Base-by-base conservation (phyloP, 1,140 invertebrate genomes). In the Semibalanus balanoides region DNA sequence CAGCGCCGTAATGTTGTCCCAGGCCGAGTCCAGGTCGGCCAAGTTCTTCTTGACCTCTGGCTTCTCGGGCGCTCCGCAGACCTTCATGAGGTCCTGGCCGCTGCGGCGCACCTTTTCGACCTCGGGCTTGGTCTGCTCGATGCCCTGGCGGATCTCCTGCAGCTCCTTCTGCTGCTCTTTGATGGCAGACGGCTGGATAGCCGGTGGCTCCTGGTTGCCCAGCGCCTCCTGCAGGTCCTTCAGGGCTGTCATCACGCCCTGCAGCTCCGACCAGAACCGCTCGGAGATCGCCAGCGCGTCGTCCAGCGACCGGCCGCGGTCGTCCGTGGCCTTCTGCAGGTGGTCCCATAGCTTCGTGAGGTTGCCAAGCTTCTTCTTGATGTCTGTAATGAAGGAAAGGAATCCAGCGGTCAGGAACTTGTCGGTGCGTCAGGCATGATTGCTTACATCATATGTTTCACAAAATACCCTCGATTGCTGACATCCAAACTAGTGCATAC, bases 1-100 rank as follows among this genome's bases (percentile, higher is more conserved):
- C 30, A 97, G 84, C 9, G 94, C 93, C 0, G 93, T 97, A 72
- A 98, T 92, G 81, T 93, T 96, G 82, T 96, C 92, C 93, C 95
- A 96, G 3, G 93, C 94, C 81, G 89, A 89, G 82, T 98, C 95
- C 78, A 97, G 83, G 83, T 98, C 96, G 84, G 98, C 95, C 82
- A 98, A 95, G 82, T 97, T 94, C 82, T 98, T 98, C 84, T 96
- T 94, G 0, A 99, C 95, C 84, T 98, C 96, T 0, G 96, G 95
- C 85, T 96, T 96, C 82, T 98, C 96, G 25, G 94, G 92, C 81
- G 98, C 95, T 14, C 96, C 95, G 83, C 95, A 95, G 51, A 98
- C 86, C 75, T 90, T 90, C 90, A 98, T 95, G 79, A 99, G 87
- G 80, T 94, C 92, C 43, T 92, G 92, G 27, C 96, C 96, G 74